Evolutionary conservation across 2,888 invertebrate genomes (phyloP).

Genomic region (Microctonus brassicae): DNA sequence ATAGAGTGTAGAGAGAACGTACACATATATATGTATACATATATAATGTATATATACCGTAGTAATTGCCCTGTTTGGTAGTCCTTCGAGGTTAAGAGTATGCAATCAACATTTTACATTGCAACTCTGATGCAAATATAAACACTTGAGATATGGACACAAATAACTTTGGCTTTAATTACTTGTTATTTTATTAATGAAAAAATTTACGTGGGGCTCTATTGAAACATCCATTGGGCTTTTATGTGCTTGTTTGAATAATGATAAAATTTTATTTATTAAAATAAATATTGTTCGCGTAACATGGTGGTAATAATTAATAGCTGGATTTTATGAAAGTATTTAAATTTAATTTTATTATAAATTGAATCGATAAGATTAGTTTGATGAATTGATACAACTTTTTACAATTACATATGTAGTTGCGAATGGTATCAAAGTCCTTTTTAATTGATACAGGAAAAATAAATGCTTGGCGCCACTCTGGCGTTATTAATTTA

Average conservation of each 20-base stretch:
- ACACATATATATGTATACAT: no score
- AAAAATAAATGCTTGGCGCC: conserved; percentile 9
- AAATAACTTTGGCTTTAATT: conserved; percentile 27
- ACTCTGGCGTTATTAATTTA: conserved; percentile 12
- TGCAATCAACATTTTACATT: conserved; percentile 31
- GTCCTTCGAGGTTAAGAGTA: conserved; percentile 13
- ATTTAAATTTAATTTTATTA: neutral
- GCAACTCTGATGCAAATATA: conserved; percentile 7
- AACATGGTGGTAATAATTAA: neutral
- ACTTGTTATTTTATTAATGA: conserved; percentile 29
- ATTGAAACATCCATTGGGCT: neutral
- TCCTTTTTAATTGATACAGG: conserved; percentile 18
- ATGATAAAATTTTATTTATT: neutral
- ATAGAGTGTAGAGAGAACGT: neutral
- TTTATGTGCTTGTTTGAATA: neutral
- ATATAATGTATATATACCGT: no score
- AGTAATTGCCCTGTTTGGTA: conserved; percentile 36
- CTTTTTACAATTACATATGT: neutral
- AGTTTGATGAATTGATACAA: neutral
- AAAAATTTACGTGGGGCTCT: neutral
- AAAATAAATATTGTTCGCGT: neutral
- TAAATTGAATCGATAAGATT: neutral
- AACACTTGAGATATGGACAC: conserved; percentile 9
- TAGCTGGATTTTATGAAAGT: neutral
- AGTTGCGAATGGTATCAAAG: neutral